Base-by-base conservation (phyloP, 2,888 invertebrate species). In the Ditula angustiorana region DNA sequence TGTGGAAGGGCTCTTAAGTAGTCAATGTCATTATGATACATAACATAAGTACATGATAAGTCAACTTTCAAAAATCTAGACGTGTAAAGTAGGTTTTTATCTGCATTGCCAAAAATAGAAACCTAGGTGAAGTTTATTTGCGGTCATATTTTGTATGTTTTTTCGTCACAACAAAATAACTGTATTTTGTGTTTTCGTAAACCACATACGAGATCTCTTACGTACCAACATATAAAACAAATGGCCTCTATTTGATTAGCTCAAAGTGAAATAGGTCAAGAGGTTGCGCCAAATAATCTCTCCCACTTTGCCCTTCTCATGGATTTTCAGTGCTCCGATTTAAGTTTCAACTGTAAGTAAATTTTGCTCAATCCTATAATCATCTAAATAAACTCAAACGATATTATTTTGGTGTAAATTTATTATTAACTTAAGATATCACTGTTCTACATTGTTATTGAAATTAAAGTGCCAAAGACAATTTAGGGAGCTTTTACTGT, bases 401-500 rank as follows among this genome's bases (percentile, higher is more conserved):
- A 33, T 26, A 53, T 44, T 44, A 16, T 46, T 35, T 24, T 41
- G n/a, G 13, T 23, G 47, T 47, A 35, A 13, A n/a, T n/a, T n/a
- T 55, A 49, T 57, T 33, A 50, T 13, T 16, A 26, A 60, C 35
- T 35, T 11, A 46, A 21, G 21, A 62, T 64, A 49, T 65, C 50
- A 68, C 66, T 62, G 41, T 66, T 41, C 67, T 71, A 71, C 67
- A 30, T 58, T 78, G 71, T 75, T 78, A 81, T 75, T 71, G 76
- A 83, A 87, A 87, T 79, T 79, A 80, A 90, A 90, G 90, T 91
- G 91, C 90, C 91, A 91, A 91, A 87, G 79, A 83, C 82, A 83
- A 85, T 81, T 85, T 86, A 89, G 89, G 87, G 87, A 90, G 88
- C 87, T 90, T 90, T 78, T 88, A 86, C 67, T 69, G 69, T 86